phyloP scores from a whole-genome alignment of 2,888 invertebrate species.

The Drosophila hamatofila region DNA sequence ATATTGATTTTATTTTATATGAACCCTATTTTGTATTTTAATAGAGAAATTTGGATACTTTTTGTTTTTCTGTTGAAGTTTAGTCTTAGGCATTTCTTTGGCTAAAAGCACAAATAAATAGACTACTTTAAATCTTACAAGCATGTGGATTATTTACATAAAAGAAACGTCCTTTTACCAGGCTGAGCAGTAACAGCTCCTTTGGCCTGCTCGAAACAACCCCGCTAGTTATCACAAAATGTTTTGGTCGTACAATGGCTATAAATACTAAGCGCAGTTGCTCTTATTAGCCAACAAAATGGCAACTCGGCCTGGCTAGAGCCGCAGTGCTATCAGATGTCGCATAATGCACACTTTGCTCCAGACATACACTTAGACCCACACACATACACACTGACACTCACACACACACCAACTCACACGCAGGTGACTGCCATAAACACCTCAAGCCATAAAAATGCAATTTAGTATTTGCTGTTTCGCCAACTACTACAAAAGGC shows the following conservation, averaged over 20 bases:
- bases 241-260: conserved; percentile 4
- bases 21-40: no score
- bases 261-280: conserved; percentile 43
- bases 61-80: no score
- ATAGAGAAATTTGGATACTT: no score
- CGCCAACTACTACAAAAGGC: conserved; percentile 36
- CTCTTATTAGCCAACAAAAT: conserved; percentile 25
- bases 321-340: conserved; percentile 66
- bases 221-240: conserved; percentile 13
- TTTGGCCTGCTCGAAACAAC: neutral
- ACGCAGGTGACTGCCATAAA: conserved; percentile 39
- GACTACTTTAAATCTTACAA: neutral
- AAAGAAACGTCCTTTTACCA: neutral
- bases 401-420: neutral
- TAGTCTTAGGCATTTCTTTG: neutral
- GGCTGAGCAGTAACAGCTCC: neutral
- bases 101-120: neutral
- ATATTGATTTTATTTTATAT: no score
- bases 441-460: conserved; percentile 73
- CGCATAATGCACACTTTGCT: conserved; percentile 67
- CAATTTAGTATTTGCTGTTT: conserved; percentile 71
- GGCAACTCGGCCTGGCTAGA: conserved; percentile 19
- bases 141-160: conserved; percentile 8
- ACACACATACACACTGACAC: conserved; percentile 2
- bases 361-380: conserved; percentile 12